These are phyloP conservation scores for Propithecus deckenii DNA, from an alignment of 2,797 vertebrate species.

Conservation along the genomic window DNA sequence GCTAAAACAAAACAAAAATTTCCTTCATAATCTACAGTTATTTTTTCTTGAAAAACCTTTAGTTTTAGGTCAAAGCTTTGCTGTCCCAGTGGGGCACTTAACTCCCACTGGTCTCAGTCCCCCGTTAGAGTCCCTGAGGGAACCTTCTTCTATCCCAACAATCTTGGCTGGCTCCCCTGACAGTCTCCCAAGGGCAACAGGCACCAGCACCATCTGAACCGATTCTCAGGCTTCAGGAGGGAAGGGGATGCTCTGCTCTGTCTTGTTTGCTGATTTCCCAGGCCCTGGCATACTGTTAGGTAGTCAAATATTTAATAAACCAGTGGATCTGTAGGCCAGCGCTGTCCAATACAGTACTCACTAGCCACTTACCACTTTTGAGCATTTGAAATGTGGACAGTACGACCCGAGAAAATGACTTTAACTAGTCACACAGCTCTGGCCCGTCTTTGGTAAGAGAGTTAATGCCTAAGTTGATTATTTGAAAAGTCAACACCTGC, in stretches of 20 bases:
- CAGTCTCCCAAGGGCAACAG: not conserved
- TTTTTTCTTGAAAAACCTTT: not conserved
- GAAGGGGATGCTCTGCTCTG: not conserved
- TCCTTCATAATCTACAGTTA: not conserved
- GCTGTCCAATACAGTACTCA: not conserved
- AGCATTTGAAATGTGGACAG: not conserved
- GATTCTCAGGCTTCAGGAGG: not conserved
- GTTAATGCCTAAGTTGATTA: not conserved
- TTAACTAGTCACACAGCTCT: not conserved
- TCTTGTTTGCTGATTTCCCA: not conserved
- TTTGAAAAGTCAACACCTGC: not conserved
- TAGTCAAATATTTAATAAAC: not conserved
- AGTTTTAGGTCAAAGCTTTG: not conserved
- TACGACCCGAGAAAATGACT: not conserved
- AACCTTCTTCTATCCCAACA: not conserved
- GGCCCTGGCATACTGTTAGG: not conserved
- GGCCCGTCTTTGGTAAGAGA: not conserved
- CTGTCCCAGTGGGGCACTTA: not conserved
- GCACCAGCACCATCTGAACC: accelerated
- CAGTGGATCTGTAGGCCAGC: not conserved
- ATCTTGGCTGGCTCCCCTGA: not conserved
- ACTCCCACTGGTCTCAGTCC: not conserved
- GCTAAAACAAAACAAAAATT: not conserved
- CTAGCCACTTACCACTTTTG: not conserved
- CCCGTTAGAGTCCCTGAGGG: not conserved